These are phyloP conservation scores for Gallinago solitaria DNA, from an alignment of 2,797 vertebrate species.

Conservation along the genomic window DNA sequence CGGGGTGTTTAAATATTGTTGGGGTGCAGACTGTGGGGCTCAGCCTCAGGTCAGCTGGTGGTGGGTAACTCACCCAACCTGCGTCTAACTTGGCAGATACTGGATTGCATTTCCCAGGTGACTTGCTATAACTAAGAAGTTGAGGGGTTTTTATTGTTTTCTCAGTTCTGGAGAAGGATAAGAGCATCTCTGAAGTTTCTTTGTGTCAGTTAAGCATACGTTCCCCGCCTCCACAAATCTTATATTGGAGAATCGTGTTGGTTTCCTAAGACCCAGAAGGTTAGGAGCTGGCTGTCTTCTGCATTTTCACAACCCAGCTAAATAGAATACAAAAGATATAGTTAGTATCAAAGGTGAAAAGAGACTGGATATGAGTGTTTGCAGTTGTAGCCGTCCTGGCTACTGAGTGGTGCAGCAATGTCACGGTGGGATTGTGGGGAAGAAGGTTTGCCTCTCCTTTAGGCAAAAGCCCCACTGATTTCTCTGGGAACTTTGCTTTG, in stretches of 20 bases:
- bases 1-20: background rate
- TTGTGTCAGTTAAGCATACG: background rate
- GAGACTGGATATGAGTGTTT: background rate
- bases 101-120: background rate
- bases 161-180: background rate
- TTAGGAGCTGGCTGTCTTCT: background rate
- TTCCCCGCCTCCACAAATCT: background rate
- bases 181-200: background rate
- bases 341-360: background rate
- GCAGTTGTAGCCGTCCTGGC: background rate
- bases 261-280: background rate
- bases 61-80: background rate
- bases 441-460: background rate
- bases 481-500: background rate
- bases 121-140: background rate
- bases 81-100: background rate
- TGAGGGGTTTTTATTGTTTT: background rate
- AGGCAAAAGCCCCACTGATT: background rate
- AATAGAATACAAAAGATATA: background rate
- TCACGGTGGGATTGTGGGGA: background rate
- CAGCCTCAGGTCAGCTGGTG: background rate
- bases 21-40: background rate
- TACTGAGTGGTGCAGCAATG: background rate
- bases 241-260: accelerated
- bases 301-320: background rate